These are phyloP conservation scores for Parauchenoglanis ngamensis DNA, from an alignment of 2,797 vertebrate genomes.

Conservation along the genomic window DNA sequence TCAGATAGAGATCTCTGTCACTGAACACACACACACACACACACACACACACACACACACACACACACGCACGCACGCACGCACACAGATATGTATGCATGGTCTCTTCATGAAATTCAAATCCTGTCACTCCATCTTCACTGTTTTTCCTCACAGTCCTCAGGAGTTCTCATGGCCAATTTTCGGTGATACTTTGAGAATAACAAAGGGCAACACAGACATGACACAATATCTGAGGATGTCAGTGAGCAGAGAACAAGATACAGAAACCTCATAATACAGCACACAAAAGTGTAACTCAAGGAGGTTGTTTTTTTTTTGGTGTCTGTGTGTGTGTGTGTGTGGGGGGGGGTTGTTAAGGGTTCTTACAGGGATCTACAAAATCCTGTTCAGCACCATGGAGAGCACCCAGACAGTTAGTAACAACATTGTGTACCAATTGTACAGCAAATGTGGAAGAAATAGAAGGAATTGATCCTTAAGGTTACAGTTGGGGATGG, in stretches of 20 bases:
- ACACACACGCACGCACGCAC: not conserved
- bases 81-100: not conserved
- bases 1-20: slow-evolving; percentile 49
- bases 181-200: not conserved
- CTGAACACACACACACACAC: not conserved
- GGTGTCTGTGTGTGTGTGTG: too few relatives aligned
- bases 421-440: not conserved
- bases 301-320: too few relatives aligned
- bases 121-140: slow-evolving; percentile 1
- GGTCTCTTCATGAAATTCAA: slow-evolving; percentile 27
- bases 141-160: not conserved
- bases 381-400: slow-evolving; percentile 9
- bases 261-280: not conserved
- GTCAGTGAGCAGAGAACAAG: not conserved
- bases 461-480: too few relatives aligned
- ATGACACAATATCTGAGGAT: not conserved
- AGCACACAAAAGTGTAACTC: not conserved
- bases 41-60: slow-evolving; percentile 10
- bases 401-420: not conserved
- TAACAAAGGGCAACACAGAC: slow-evolving; percentile 2
- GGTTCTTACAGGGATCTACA: not conserved
- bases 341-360: not conserved
- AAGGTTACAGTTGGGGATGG: not conserved
- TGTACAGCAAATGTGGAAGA: not conserved
- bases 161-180: not conserved